Conservation (phyloP, 2,113 vertebrate species). For the Glaucidium brasilianum region DNA sequence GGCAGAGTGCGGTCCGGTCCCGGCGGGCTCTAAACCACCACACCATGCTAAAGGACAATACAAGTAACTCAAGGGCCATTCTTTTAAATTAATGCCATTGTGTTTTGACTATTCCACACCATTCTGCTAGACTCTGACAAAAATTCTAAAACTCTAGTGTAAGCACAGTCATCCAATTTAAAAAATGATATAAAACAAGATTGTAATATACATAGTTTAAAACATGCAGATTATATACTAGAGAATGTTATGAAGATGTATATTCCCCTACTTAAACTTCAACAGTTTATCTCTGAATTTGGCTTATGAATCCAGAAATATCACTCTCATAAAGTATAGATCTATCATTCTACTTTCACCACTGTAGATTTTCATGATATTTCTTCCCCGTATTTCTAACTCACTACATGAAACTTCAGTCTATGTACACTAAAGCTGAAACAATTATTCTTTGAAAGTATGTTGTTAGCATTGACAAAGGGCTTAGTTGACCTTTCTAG, state of each 20-base stretch:
- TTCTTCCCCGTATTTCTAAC: neutral
- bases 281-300: neutral
- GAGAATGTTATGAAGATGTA: neutral
- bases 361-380: neutral
- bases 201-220: neutral
- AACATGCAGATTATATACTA: neutral
- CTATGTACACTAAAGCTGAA: neutral
- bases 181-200: neutral
- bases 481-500: neutral
- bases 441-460: neutral
- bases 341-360: neutral
- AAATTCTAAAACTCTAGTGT: neutral
- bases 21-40: too few species aligned
- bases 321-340: neutral
- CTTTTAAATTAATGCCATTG: neutral
- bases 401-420: neutral
- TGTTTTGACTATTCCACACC: neutral
- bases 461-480: neutral
- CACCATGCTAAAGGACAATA: neutral
- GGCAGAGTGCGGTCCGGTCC: too few species aligned
- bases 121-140: neutral
- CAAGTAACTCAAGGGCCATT: neutral
- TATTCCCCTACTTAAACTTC: neutral
- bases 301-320: neutral
- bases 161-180: neutral